These are phyloP conservation scores for Chouioia cunea DNA, from an alignment of 2,888 invertebrate genomes.

Conservation along the genomic window DNA sequence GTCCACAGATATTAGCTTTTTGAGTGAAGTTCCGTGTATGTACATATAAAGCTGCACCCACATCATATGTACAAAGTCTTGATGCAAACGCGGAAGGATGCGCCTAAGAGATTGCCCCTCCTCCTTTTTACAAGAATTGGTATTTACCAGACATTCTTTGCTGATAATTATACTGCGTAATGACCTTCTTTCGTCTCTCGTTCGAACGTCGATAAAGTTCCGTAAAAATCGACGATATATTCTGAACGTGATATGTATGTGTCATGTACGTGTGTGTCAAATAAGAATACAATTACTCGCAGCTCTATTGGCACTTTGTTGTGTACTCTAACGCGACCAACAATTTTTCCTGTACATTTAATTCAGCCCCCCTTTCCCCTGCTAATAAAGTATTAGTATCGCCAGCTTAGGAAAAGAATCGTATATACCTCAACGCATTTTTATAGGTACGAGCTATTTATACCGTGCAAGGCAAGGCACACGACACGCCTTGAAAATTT, in stretches of 20 bases:
- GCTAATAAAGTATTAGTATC: constrained; percentile 42
- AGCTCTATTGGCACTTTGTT: constrained; percentile 33
- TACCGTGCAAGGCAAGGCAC: constrained; percentile 7
- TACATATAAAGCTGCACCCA: neutral
- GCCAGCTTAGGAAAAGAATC: constrained; percentile 24
- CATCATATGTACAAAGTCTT: no score
- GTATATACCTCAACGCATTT: no score
- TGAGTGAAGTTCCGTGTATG: constrained; percentile 41
- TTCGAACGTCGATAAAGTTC: constrained; percentile 9
- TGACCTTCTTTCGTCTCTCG: no score
- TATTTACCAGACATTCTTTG: constrained; percentile 18
- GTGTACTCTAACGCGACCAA: no score
- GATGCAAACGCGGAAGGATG: constrained; percentile 42
- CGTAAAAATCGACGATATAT: neutral
- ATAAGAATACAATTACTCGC: constrained; percentile 41
- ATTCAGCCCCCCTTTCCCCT: constrained; percentile 18
- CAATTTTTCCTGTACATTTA: constrained; percentile 31
- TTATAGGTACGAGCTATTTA: no score
- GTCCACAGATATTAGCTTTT: constrained; percentile 3
- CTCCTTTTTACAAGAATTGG: constrained; percentile 26
- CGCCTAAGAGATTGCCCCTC: constrained; percentile 20
- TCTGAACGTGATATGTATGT: no score
- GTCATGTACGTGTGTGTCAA: neutral
- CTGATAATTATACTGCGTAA: neutral
- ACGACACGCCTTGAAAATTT: neutral